phyloP scores from a whole-genome alignment of 1,140 invertebrate species.

The Rhagoletis zephyria region DNA sequence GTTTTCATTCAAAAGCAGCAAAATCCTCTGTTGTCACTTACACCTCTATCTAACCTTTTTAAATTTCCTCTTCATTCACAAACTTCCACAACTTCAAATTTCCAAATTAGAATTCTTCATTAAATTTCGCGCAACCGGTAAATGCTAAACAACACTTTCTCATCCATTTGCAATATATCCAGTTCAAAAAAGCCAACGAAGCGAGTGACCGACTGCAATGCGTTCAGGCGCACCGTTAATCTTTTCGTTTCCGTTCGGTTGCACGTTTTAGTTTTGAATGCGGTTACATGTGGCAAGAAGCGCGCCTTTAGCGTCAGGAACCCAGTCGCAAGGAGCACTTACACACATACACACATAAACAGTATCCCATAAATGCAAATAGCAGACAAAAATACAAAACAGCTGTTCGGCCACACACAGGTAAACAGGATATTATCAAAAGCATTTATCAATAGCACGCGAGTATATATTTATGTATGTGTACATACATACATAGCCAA shows the following conservation, averaged over 20 bases:
- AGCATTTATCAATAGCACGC: slow-evolving; percentile 26
- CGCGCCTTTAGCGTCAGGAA: slow-evolving; percentile 14
- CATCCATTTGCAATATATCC: neutral
- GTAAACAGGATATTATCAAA: slow-evolving; percentile 47
- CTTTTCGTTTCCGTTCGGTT: slow-evolving; percentile 63
- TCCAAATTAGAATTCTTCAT: neutral
- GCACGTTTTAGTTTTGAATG: slow-evolving; percentile 70
- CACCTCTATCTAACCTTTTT: neutral
- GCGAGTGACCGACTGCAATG: neutral
- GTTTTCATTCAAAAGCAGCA: no score
- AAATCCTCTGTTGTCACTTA: neutral
- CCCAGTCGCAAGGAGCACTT: neutral
- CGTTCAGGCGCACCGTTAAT: slow-evolving; percentile 38
- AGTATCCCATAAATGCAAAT: slow-evolving; percentile 1
- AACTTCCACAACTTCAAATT: neutral
- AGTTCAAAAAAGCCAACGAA: neutral
- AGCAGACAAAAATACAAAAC: slow-evolving; percentile 29
- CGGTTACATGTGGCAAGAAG: slow-evolving; percentile 15
- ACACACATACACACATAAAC: neutral
- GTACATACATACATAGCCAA: neutral
- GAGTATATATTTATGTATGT: neutral
- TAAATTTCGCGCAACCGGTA: slow-evolving; percentile 4
- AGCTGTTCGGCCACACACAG: slow-evolving; percentile 34
- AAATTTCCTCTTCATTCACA: neutral
- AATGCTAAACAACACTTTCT: slow-evolving; percentile 5